Base-by-base conservation (phyloP, 2,797 vertebrate genomes). In the Dendrocincla fuliginosa region DNA sequence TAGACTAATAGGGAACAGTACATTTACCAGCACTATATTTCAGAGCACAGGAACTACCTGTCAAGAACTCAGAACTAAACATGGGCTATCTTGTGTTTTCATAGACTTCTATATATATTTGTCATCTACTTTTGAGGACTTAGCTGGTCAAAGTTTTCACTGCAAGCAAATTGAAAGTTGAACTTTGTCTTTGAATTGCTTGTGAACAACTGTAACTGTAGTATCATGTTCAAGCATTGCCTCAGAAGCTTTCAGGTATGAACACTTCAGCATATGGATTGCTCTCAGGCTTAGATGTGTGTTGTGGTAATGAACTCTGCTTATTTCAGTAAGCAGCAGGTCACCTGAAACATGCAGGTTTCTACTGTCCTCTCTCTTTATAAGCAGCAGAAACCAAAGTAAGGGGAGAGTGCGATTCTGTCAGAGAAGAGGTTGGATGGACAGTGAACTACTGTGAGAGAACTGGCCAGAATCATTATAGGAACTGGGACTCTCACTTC, bases 201-300 rank as follows among this genome's bases (percentile, higher is more conserved):
- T 52, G 24, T 46, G 53, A 87, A 10, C 2, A 85, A 13, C 2
- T 61, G 3, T 35, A 65, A 16, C 32, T 76, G n/a, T 6, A 27
- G 7, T 57, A 67, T 68, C 16, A 10, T 23, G 39, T 42, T 74
- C 16, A 47, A 53, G 41, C 0, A 0, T 41, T 89, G 28, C 10
- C 32, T 78, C 19, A 14, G 87, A 75, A 68, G 18, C 37, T 50
- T 87, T 76, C 49, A 37, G 68, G 23, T n/a, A 56, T 13, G 25
- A 53, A 5, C 25, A 63, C 41, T 69, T 76, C 59, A 84, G 70
- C 9, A 27, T 5, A 14, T 8, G 22, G 35, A 12, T 56, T 64
- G 28, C 9, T 81, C 25, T 76, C 33, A 70, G 47, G 20, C 68
- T 81, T 61, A 27, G 4, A 8, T 69, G 11, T n/a, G 22, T 32